Evolutionary conservation across 2,888 invertebrate species (phyloP), one percentile per base, ranked within the genome.

Genomic region (Brachyptera putata): DNA sequence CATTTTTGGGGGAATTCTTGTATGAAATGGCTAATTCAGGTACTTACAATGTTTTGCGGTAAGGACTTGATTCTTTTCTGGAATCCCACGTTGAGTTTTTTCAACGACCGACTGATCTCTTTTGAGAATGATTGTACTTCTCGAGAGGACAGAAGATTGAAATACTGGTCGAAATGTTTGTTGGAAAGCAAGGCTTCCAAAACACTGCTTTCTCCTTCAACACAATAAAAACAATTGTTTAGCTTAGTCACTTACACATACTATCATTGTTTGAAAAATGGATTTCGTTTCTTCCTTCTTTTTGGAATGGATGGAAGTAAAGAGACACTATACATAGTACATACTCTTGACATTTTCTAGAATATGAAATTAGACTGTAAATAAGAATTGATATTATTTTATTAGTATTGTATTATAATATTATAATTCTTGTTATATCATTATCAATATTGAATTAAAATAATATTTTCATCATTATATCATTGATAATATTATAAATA

Each of bases 171-270:
- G n/a, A 60, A 55, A 3, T 57, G 18, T 13, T 53, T 41, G 26
- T 63, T 63, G 25, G 37, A 30, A 18, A 63, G 57, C 16, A 63
- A 55, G 13, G 36, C 48, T 43, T 57, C 57, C 57, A 63, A 43
- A 1, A 50, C 24, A n/a, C 13, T 39, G 16, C 9, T 39, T 39
- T 39, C 39, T 39, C 39, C 16, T 39, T 5, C 39, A 30, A 30
- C 30, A 5, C 5, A 7, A 30, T 7, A 7, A 11, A 7, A 7
- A 30, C 11, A 30, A 30, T 30, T 30, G 11, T 30, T 7, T 7
- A 30, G 5, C 30, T 30, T 11, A 7, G 11, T 9, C n/a, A 39
- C 7, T 39, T 14, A 39, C n/a, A 39, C 39, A 39, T 9, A 39
- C n/a, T 39, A 9, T 39, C n/a, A 39, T 39, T n/a, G 39, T 5